Conservation (phyloP, 30 jellyfish, hydroid and myxozoan genomes). For the Pelagia noctiluca region DNA sequence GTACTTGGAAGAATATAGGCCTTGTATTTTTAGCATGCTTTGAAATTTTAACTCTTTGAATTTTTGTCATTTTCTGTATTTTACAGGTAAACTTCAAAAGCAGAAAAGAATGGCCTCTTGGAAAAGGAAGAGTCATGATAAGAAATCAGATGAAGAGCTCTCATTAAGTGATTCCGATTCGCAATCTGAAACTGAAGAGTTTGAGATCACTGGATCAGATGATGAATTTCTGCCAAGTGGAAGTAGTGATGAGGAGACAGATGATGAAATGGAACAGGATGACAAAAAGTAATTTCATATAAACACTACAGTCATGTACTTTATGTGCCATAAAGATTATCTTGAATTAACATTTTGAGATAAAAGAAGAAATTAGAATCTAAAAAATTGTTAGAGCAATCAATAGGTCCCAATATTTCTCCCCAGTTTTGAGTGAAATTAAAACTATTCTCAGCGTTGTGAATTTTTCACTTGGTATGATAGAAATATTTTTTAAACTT, state of each 20-base stretch:
- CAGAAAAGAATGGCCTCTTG: conserved; percentile 12
- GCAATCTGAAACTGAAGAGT: conserved; percentile 9
- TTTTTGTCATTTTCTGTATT: no score
- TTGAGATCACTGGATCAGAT: conserved; percentile 21
- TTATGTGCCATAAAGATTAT: not conserved
- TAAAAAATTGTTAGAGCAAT: no score
- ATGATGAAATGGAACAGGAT: conserved; percentile 24
- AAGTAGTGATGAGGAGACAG: conserved; percentile 26
- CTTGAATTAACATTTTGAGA: conserved; percentile 8
- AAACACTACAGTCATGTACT: not conserved
- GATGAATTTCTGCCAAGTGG: conserved; percentile 31
- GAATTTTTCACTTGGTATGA: no score
- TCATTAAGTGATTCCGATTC: conserved; percentile 32
- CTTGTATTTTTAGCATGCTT: no score
- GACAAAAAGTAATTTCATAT: conserved; percentile 3
- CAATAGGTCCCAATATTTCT: no score
- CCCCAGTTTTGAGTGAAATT: no score
- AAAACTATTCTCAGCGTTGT: no score
- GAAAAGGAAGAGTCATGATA: conserved; percentile 15
- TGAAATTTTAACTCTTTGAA: no score
- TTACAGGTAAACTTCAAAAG: not conserved
- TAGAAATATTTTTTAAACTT: no score
- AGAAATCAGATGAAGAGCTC: conserved; percentile 4
- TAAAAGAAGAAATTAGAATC: no score
- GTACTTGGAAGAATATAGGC: no score